A percentile compares a stretch with the other conserved stretches of the same genome.
Evolutionary conservation across 1,140 invertebrate species (phyloP).

Genomic region (Eriocheir sinensis): DNA sequence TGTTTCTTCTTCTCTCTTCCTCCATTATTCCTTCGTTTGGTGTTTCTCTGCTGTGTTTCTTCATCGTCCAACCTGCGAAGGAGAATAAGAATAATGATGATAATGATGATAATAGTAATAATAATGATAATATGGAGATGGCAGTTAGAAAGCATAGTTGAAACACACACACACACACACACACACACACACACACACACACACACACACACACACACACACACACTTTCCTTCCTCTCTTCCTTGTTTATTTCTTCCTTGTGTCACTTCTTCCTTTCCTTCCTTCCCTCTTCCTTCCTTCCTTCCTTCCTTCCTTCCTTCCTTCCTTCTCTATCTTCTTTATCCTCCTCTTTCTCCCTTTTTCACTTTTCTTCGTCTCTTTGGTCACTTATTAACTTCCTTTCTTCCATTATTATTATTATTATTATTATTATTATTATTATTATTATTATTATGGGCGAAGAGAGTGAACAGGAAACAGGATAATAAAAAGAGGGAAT

Average conservation of each 20-base stretch:
- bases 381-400: too few species aligned
- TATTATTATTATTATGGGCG: too few species aligned
- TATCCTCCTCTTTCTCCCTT: not conserved
- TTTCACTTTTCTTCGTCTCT: not conserved
- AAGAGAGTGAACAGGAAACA: too few species aligned
- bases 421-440: too few species aligned
- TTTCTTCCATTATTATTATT: too few species aligned
- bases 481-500: too few species aligned
- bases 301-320: not conserved
- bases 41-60: not conserved
- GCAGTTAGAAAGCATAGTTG: too few species aligned
- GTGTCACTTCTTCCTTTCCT: not conserved
- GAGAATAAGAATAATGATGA: not conserved
- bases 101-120: not conserved
- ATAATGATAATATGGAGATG: not conserved
- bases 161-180: not conserved
- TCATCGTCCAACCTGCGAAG: not conserved
- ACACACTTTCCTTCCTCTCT: not conserved
- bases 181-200: not conserved
- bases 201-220: slow-evolving; percentile 28
- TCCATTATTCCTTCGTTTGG: not conserved
- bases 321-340: not conserved
- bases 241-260: not conserved
- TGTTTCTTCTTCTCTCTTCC: not conserved
- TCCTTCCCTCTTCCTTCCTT: not conserved